Base-by-base conservation (phyloP, 2,888 invertebrate genomes). In the Ochropleura leucogaster region DNA sequence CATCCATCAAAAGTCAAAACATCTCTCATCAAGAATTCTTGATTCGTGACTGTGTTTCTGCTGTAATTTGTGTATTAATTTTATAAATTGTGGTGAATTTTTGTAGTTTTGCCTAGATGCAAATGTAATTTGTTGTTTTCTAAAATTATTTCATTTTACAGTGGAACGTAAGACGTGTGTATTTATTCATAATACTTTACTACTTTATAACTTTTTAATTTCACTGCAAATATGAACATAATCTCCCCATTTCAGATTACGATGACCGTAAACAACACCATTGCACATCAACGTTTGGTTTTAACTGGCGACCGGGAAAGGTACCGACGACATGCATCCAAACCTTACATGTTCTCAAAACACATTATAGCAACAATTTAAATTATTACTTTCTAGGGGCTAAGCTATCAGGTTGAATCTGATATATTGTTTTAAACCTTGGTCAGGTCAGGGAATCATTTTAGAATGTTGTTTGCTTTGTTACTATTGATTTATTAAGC, bases 241-340 rank as follows among this genome's bases (percentile, higher is more conserved):
- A 14, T 51, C 16, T 59, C 42, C 3, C 14, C 16, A 49, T 76
- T 85, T 70, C 80, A 88, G 85, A 60, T 78, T 70, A 90, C 78
- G 30, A 96, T 96, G 96, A 96, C 96, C 79, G 95, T 95, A 44
- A 96, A 96, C 84, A 96, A 96, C 87, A 96, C 96, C n/a, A 96
- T 96, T 82, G 96, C 96, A 47, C 96, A 96, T 87, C 96, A 96
- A 88, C 93, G 96, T 20, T 90, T 96, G 81, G 94, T 96, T 80
- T 90, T 96, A 18, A 96, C 95, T 85, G 96, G 96, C 79, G 96
- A 96, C 88, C 90, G 96, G 68, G 96, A 96, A 91, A 95, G 96
- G 96, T 96, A 83, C 18, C 40, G 14, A 57, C 18, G 4, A 30
- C 12, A n/a, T 62, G 0, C 30, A 30, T 16, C 0, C 14, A 20